Base-by-base conservation (phyloP, 2,797 vertebrate genomes). In the Arnoldichthys spilopterus region DNA sequence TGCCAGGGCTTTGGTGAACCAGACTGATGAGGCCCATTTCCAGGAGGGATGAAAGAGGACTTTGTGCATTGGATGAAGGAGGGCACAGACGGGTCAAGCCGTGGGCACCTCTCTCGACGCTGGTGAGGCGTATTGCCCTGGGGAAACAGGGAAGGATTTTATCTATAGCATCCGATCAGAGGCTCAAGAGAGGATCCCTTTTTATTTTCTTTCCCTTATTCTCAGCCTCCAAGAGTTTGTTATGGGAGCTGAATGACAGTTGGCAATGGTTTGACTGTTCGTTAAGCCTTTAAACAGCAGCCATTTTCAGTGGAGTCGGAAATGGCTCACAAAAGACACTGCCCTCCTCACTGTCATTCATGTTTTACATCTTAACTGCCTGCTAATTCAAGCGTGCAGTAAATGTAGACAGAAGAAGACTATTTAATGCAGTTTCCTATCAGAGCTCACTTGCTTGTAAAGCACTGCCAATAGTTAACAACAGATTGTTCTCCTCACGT, bases 21-120 rank as follows among this genome's bases (percentile, higher is more conserved):
- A 68, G 71, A 79, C 82, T 82, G 73, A 76, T 74, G 72, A 74
- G 84, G 79, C 24, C 76, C 73, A 70, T 82, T 83, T 75, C 86
- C 84, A 82, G 58, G 61, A 81, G 71, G 66, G 70, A 66, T 82
- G 69, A 85, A 79, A 84, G 76, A 86, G 82, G 43, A 84, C 76
- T 84, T 81, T 80, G 73, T 84, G 80, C 79, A 66, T 28, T 76
- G 62, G 82, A 85, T 75, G 72, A 59, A 84, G 80, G 73, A 84
- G 58, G 77, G 71, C 68, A 66, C 80, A 26, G 34, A n/a, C 37
- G 74, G 72, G 80, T 75, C 28, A 47, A 73, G 75, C 61, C 70
- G 71, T 70, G 77, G 26, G 69, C 78, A 78, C 71, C 82, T 83
- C 67, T 79, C 66, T 77, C 49, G 73, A 81, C 85, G 53, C 74